Base-by-base conservation (phyloP, 2,113 vertebrate species). In the Ondatra zibethicus region DNA sequence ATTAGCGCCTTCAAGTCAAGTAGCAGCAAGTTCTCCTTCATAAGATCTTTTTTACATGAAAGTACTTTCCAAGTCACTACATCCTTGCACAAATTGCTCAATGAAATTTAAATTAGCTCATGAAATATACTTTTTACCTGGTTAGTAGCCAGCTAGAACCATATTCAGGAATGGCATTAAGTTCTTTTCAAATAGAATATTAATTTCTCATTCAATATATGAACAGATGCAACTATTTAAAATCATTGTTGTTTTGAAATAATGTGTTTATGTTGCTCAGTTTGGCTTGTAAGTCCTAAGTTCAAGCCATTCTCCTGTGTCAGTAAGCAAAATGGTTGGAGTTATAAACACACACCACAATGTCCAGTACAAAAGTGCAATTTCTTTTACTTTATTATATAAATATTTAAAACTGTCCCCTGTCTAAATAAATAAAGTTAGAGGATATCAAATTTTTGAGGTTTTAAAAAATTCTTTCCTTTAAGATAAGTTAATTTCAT, bases 1-100 rank as follows among this genome's bases (percentile, higher is more conserved):
- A 96, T 96, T 96, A 95, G 78, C 45, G 78, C 87, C 77, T 91
- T 93, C 93, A 95, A 93, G 73, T 96, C 86, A 88, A 90, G 58
- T 93, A 96, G 95, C 39, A 94, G 75, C 95, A 85, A 70, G 72
- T 31, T 89, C 78, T 89, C 39, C 95, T 75, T 72, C 47, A 36
- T 93, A 92, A 94, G 27, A 58, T 78, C 9, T 78, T 88, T 52
- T 95, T 86, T 76, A 31, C 45, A 52, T 25, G 63, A 78, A 93
- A 89, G 21, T 93, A 27, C 36, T 96, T 97, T 97, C 61, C 61
- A 95, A 92, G 58, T 86, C 70, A 85, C 68, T 85, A 66, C 7
- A 27, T 96, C 52, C 82, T 94, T 84, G 39, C 5, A 77, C 33
- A 96, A 88, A 95, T 65, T 91, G 87, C 29, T 65, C 66, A 94